Evolutionary conservation across 2,113 vertebrate species (phyloP).

Genomic region (Ctenodactylus gundi): DNA sequence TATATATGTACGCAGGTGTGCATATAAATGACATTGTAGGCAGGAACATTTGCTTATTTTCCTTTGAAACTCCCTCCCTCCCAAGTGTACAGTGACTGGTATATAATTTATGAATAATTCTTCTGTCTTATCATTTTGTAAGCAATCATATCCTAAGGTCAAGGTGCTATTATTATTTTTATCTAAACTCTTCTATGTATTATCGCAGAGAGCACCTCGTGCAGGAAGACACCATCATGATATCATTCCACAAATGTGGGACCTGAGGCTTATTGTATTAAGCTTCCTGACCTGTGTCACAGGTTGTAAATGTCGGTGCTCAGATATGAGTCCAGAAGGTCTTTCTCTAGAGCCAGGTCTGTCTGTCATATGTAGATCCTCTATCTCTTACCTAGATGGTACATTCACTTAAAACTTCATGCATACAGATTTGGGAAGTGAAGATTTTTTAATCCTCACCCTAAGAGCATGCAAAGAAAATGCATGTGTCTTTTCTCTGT

Average conservation of each 20-base stretch:
- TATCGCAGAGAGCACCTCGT: background rate
- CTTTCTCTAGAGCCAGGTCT: background rate
- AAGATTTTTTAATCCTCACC: background rate
- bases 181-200: background rate
- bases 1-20: accelerated
- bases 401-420: background rate
- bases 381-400: background rate
- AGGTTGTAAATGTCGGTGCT: background rate
- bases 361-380: background rate
- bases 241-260: background rate
- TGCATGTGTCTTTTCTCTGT: background rate
- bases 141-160: background rate
- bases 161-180: background rate
- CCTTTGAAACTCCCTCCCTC: background rate
- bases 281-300: background rate
- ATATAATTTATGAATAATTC: background rate
- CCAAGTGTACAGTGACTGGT: background rate
- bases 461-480: background rate
- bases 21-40: background rate
- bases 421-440: background rate
- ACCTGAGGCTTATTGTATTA: background rate
- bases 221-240: background rate
- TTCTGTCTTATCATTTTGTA: background rate
- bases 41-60: background rate
- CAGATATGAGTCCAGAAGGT: background rate